Conservation (phyloP, 1,140 invertebrate species). For the Sinonovacula constricta region DNA sequence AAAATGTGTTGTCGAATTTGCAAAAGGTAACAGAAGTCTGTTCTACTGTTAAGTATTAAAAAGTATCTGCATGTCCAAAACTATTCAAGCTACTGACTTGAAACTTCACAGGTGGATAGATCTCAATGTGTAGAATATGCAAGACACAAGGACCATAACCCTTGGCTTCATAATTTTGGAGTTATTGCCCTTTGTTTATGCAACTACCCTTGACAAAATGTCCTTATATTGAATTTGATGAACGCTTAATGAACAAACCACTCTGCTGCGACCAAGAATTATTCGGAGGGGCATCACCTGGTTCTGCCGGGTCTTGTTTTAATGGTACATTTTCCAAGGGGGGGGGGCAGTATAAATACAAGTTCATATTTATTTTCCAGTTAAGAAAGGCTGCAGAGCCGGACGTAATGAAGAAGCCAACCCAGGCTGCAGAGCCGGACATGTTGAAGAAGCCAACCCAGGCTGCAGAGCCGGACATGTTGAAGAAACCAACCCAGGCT, state of each 20-base stretch:
- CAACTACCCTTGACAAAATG: slow-evolving; percentile 40
- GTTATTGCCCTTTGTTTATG: slow-evolving; percentile 38
- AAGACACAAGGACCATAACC: slow-evolving; percentile 38
- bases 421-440: slow-evolving; percentile 36
- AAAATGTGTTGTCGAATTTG: slow-evolving; percentile 33
- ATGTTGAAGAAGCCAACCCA: slow-evolving; percentile 22
- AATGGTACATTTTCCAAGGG: slow-evolving; percentile 36
- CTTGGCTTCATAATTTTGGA: slow-evolving; percentile 35
- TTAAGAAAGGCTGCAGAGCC: slow-evolving; percentile 36
- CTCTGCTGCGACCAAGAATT: slow-evolving; percentile 35
- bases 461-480: neutral
- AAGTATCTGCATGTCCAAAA: slow-evolving; percentile 38
- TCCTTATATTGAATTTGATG: slow-evolving; percentile 39
- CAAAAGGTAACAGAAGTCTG: slow-evolving; percentile 35
- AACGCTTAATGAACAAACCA: slow-evolving; percentile 37
- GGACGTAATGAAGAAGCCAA: slow-evolving; percentile 35
- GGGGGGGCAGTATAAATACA: slow-evolving; percentile 37
- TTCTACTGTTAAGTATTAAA: slow-evolving; percentile 36
- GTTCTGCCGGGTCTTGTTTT: slow-evolving; percentile 35
- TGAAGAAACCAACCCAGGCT: slow-evolving; percentile 23
- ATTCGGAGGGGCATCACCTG: slow-evolving; percentile 35
- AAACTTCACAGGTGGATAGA: slow-evolving; percentile 40
- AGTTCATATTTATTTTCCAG: slow-evolving; percentile 39
- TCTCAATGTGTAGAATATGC: slow-evolving; percentile 40
- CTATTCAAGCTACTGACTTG: slow-evolving; percentile 38